Conservation (phyloP, 2,888 invertebrate genomes). For the Andrena haemorrhoa region DNA sequence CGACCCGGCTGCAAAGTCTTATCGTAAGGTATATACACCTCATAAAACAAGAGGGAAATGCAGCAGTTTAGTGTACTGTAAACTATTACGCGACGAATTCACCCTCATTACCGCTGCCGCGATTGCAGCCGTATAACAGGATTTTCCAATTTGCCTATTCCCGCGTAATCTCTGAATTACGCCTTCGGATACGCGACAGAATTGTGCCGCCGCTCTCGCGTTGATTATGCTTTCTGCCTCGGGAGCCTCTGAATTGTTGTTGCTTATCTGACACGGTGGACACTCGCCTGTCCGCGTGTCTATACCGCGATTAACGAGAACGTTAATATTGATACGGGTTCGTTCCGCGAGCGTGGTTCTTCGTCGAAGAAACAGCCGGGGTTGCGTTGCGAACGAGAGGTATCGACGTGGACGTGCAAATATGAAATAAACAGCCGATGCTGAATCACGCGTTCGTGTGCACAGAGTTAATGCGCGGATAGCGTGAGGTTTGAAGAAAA, state of each 20-base stretch:
- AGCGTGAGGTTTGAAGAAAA: constrained; percentile 52
- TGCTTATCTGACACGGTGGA: not conserved
- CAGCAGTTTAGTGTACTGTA: constrained; percentile 64
- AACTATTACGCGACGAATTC: constrained; percentile 69
- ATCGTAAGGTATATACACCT: constrained; percentile 71
- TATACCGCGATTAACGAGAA: not conserved
- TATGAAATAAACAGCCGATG: constrained; percentile 27
- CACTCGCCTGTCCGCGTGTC: not conserved
- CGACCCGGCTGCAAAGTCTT: constrained; percentile 66
- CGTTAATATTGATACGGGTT: not conserved
- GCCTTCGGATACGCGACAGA: not conserved
- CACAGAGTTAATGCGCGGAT: constrained; percentile 64
- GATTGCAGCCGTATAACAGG: constrained; percentile 53
- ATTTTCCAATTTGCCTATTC: constrained; percentile 74
- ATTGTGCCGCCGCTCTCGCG: not conserved
- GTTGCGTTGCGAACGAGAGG: not conserved
- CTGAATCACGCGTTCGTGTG: constrained; percentile 49
- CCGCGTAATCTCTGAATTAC: constrained; percentile 41
- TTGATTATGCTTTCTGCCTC: not conserved
- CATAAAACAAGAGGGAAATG: constrained; percentile 70
- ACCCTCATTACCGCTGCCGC: constrained; percentile 51
- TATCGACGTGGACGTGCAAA: not conserved
- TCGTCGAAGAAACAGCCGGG: not conserved
- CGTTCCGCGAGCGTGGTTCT: not conserved
- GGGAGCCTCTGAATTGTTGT: not conserved